Evolutionary conservation across 1,140 invertebrate species (phyloP).

Genomic region (Sarcophaga peregrina): DNA sequence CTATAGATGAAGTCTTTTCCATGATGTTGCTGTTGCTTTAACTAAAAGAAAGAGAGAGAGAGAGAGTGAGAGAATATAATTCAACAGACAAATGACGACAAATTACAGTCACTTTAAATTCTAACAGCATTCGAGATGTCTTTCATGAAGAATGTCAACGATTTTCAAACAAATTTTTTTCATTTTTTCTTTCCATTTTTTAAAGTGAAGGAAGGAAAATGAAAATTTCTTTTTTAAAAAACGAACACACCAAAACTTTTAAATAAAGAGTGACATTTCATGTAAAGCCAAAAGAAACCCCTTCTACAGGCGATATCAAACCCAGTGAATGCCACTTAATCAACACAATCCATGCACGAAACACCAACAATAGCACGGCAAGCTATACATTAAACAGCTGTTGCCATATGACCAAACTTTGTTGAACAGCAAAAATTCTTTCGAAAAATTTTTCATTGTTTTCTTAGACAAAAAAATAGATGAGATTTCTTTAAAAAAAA

Average conservation of each 20-base stretch:
- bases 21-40: background rate
- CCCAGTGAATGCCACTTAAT: background rate
- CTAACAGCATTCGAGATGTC: background rate
- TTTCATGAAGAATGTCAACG: background rate
- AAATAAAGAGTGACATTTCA: background rate
- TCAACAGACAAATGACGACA: conserved; percentile 13
- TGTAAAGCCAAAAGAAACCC: background rate
- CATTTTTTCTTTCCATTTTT: background rate
- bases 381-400: background rate
- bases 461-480: background rate
- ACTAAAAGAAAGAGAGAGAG: background rate
- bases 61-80: too few species aligned
- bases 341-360: background rate
- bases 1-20: too few species aligned
- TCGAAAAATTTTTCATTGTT: background rate
- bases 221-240: background rate
- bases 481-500: background rate
- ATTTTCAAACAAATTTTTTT: background rate
- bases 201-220: background rate
- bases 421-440: background rate
- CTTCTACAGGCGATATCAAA: background rate
- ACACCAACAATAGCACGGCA: background rate
- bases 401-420: background rate
- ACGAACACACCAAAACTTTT: background rate
- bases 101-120: conserved; percentile 19